Evolutionary conservation across 2,888 invertebrate genomes (phyloP).

Genomic region (Rambutsinella grinnellia): DNA sequence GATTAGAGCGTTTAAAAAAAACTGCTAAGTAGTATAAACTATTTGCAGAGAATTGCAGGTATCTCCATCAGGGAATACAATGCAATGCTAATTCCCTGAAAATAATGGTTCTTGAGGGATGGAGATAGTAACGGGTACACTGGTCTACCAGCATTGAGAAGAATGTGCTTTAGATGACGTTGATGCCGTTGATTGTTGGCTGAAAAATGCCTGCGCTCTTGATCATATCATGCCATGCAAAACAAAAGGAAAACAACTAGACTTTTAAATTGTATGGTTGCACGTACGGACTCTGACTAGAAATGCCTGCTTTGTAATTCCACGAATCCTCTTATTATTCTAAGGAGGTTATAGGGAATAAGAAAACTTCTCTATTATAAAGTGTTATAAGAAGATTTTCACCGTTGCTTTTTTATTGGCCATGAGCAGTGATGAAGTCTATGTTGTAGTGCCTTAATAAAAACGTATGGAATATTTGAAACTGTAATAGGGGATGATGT

Average conservation of each 20-base stretch:
- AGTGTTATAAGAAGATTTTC: slow-evolving; percentile 53
- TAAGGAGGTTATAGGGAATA: slow-evolving; percentile 38
- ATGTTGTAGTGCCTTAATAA: neutral
- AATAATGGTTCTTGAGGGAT: neutral
- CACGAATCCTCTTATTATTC: slow-evolving; percentile 53
- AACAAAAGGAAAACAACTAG: slow-evolving; percentile 12
- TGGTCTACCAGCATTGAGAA: neutral
- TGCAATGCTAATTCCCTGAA: neutral
- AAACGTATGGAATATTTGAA: slow-evolving; percentile 45
- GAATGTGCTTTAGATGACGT: slow-evolving; percentile 14
- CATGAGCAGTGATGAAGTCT: slow-evolving; percentile 34
- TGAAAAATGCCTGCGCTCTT: slow-evolving; percentile 6
- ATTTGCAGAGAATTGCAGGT: slow-evolving; percentile 48
- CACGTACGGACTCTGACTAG: neutral
- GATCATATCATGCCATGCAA: slow-evolving; percentile 48
- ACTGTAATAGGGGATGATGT: neutral
- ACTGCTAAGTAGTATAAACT: slow-evolving; percentile 38
- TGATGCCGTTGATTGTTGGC: slow-evolving; percentile 51
- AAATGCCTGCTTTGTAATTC: slow-evolving; percentile 22
- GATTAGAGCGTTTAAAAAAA: slow-evolving; percentile 19
- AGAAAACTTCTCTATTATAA: slow-evolving; percentile 15
- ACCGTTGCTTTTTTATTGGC: slow-evolving; percentile 41
- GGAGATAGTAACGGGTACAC: slow-evolving; percentile 40
- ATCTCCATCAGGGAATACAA: neutral
- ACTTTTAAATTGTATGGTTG: slow-evolving; percentile 20